Evolutionary conservation across 2,797 vertebrate genomes (phyloP), one percentile per base, ranked within the genome.

Genomic region (Erithacus rubecula): DNA sequence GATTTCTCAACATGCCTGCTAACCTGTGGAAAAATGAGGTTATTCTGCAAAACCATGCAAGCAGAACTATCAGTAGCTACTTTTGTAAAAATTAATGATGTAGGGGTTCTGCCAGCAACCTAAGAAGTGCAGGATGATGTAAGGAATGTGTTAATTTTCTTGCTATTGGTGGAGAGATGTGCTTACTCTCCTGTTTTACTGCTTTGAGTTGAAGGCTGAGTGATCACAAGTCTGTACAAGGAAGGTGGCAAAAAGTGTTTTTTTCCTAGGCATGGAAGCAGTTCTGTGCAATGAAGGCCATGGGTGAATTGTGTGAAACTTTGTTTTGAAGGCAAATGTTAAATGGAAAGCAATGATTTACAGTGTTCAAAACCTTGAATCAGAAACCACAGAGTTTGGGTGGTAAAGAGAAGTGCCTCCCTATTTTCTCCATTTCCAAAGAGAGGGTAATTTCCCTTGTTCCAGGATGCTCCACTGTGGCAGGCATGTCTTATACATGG

Each of bases 191-290:
- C 7, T n/a, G 4, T 9, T 14, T 32, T 36, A 36, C 64, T 62
- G 58, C 67, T 83, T 76, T 65, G 51, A 17, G 34, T 44, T 0
- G 0, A 72, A 69, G 17, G 27, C 23, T 62, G 41, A 29, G 14
- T 0, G 0, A 12, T 43, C 49, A 53, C 1, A 3, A 29, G 39
- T 44, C 53, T 29, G 19, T 65, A 19, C 8, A 29, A 80, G 27
- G 34, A 30, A 34, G 4, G 19, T 62, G 60, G 27, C 53, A 49
- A 39, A 56, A 81, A 70, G 17, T 1, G 9, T 55, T 85, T 44
- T 16, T 19, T 77, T 85, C 32, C 20, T 72, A 53, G 8, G 4
- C 9, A 1, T 26, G 32, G 36, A 46, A 43, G 26, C 26, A n/a
- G 29, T 39, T 92, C 70, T 47, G 19, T 24, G 41, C 44, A 12